These are phyloP conservation scores for Chlamydotis undulata DNA, from an alignment of 2,113 vertebrate genomes.

Conservation along the genomic window DNA sequence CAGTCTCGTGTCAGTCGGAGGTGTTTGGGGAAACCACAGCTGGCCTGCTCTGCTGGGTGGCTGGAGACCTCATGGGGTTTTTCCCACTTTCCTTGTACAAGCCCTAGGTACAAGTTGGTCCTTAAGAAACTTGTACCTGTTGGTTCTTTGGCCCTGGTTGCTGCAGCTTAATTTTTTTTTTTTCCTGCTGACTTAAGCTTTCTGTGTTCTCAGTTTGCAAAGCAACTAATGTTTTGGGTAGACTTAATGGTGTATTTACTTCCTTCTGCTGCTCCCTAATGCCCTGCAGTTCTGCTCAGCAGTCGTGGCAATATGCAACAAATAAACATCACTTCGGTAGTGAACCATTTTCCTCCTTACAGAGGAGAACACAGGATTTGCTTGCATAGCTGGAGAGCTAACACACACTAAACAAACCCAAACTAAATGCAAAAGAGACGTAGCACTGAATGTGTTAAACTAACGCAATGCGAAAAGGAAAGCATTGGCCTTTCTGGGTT, in stretches of 20 bases:
- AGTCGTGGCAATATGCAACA: fast-evolving
- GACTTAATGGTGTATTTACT: neutral
- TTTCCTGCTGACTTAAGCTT: neutral
- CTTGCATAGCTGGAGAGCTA: neutral
- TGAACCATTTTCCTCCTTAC: neutral
- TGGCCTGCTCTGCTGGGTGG: neutral
- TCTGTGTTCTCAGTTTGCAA: neutral
- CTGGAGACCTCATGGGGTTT: neutral
- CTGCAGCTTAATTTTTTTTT: neutral
- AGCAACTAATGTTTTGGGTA: neutral
- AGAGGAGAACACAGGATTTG: neutral
- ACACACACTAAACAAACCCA: neutral
- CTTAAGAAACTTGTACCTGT: neutral
- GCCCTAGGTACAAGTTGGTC: neutral
- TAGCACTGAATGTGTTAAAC: neutral
- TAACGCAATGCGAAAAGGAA: neutral
- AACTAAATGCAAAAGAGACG: neutral
- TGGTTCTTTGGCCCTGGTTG: neutral
- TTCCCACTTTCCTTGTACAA: neutral
- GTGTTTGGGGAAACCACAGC: neutral
- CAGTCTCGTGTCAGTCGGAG: neutral
- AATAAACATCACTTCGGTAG: neutral
- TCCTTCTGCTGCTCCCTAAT: neutral
- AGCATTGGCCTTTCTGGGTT: neutral
- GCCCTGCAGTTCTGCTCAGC: neutral